phyloP scores from a whole-genome alignment of 2,797 vertebrate species.

The Hybognathus amarus region DNA sequence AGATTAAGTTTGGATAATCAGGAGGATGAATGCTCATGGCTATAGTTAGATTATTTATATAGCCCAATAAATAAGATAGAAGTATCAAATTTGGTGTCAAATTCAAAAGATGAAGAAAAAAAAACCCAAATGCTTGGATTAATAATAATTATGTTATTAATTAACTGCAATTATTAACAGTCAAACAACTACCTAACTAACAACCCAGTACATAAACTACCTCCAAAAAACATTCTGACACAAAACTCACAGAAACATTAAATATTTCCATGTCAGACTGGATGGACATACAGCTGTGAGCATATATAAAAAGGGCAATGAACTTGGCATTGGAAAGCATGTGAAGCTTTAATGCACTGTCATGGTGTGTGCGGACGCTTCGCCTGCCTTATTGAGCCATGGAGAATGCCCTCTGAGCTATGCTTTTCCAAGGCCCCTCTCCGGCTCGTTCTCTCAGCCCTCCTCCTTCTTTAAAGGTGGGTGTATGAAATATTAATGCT shows the following conservation, averaged over 20 bases:
- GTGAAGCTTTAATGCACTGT: slow-evolving; percentile 29
- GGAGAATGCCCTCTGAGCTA: slow-evolving; percentile 42
- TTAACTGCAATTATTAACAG: neutral
- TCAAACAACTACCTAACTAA: neutral
- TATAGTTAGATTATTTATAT: neutral
- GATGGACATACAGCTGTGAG: neutral
- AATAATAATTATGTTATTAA: neutral
- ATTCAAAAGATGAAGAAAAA: neutral
- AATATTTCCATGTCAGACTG: neutral
- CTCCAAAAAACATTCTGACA: neutral
- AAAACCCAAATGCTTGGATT: neutral
- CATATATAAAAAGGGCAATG: neutral
- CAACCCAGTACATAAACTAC: neutral
- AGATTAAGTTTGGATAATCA: neutral
- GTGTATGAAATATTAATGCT: slow-evolving; percentile 71
- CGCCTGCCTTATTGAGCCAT: slow-evolving; percentile 46
- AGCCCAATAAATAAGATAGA: neutral
- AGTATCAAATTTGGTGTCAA: neutral
- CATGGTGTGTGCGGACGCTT: slow-evolving; percentile 25
- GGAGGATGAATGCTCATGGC: neutral
- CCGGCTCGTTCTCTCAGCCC: slow-evolving; percentile 33
- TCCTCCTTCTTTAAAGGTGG: slow-evolving; percentile 57
- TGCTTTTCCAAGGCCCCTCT: slow-evolving; percentile 46
- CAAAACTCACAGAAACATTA: neutral
- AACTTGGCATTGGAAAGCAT: slow-evolving; percentile 16